Base-by-base conservation (phyloP, 2,113 vertebrate species). In the Ctenodactylus gundi region DNA sequence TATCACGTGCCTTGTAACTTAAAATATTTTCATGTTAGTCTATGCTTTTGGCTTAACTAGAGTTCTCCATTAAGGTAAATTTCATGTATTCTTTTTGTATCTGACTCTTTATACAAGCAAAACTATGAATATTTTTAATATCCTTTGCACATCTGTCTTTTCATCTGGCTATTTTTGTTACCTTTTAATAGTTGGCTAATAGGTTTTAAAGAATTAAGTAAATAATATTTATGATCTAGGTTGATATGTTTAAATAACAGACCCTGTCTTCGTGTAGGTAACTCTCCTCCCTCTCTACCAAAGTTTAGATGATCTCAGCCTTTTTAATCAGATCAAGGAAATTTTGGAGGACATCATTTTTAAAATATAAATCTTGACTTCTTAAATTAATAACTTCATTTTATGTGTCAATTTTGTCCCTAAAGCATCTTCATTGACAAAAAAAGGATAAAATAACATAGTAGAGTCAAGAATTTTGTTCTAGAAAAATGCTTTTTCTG, bases 171-270 rank as follows among this genome's bases (percentile, higher is more conserved):
- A 55, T 62, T 55, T 85, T 76, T 82, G 21, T 29, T 55, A 1
- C 75, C 70, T 91, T 39, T 83, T 93, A 94, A 84, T 18, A 72
- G 83, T 41, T 49, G 4, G 7, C n/a, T 77, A 78, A 31, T 90
- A 57, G n/a, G 11, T 80, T 87, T 96, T 87, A 83, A 25, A 70
- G 17, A 53, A 41, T 60, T 88, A 14, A 65, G 8, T 88, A 88
- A 60, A 14, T 65, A 13, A 31, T 49, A 87, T 29, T 72, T 11
- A n/a, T 84, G 25, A 90, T 70, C 39, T 51, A 82, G 27, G 10
- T 58, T 65, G 44, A 21, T n/a, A 82, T 5, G 15, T 91, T 88
- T 85, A 92, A 93, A 73, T 85, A 83, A 31, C 36, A 77, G 94
- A 34, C 29, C 6, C 6, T 7, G 70, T 70, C 25, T 20, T 88